These are phyloP conservation scores for Jacana jacana DNA, from an alignment of 2,113 vertebrate genomes.

Conservation along the genomic window DNA sequence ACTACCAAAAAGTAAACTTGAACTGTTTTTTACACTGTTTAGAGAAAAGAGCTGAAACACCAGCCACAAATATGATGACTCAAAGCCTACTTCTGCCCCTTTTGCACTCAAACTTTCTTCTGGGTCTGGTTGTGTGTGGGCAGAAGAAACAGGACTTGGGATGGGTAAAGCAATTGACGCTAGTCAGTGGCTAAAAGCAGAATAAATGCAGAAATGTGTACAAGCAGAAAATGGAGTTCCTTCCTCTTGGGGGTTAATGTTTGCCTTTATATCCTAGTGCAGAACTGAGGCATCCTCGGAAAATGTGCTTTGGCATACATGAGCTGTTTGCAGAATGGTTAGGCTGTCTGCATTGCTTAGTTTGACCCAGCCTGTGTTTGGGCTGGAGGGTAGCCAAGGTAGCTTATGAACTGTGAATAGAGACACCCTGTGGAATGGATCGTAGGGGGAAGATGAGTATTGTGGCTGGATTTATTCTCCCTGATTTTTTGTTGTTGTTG, in stretches of 20 bases:
- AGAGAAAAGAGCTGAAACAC: not conserved
- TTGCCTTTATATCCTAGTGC: not conserved
- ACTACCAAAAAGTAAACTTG: not conserved
- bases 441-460: not conserved
- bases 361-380: conserved; percentile 61
- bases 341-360: conserved; percentile 39
- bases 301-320: conserved; percentile 38
- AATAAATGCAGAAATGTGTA: no score
- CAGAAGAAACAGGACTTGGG: not conserved
- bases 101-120: not conserved
- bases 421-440: conserved; percentile 17
- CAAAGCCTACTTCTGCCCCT: not conserved
- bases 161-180: not conserved
- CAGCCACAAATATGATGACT: not conserved
- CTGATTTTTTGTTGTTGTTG: not conserved
- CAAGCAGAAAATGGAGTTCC: not conserved
- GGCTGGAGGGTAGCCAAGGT: conserved; percentile 45
- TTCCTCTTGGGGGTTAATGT: not conserved
- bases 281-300: conserved; percentile 26
- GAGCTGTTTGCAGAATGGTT: conserved; percentile 24
- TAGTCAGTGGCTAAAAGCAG: not conserved
- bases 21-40: not conserved
- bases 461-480: not conserved
- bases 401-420: conserved; percentile 49
- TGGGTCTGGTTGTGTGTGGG: not conserved